phyloP scores from a whole-genome alignment of 2,888 invertebrate genomes.

The Conomelus anceps region DNA sequence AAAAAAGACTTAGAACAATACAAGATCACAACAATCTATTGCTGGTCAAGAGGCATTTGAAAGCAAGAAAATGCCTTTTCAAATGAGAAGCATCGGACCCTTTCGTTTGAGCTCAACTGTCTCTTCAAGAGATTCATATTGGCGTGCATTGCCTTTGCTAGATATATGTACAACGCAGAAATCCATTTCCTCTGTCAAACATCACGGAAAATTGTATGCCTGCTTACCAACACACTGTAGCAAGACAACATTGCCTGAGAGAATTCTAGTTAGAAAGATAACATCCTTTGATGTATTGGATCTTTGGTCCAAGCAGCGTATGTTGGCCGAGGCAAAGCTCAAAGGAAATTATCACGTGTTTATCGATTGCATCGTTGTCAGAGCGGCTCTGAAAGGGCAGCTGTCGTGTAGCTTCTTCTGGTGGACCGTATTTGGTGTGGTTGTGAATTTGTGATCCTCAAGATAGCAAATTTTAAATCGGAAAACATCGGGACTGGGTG shows the following conservation, averaged over 20 bases:
- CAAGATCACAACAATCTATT: too few relatives aligned
- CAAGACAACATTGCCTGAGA: not conserved
- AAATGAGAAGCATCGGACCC: too few relatives aligned
- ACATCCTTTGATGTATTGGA: not conserved
- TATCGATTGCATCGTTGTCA: not conserved
- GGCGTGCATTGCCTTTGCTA: not conserved
- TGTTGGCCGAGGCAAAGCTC: not conserved
- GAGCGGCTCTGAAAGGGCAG: not conserved
- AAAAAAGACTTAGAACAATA: too few relatives aligned
- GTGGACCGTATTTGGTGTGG: not conserved
- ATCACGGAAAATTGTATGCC: not conserved
- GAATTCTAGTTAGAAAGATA: not conserved
- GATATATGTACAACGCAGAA: too few relatives aligned
- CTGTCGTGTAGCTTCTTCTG: not conserved
- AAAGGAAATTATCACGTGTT: not conserved
- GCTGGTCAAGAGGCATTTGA: not conserved
- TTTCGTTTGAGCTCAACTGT: not conserved
- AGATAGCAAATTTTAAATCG: not conserved
- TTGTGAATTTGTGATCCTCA: not conserved
- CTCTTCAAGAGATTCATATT: not conserved
- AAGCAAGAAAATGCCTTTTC: not conserved
- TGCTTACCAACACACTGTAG: not conserved
- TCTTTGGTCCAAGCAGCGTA: not conserved
- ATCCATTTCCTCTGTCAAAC: not conserved
- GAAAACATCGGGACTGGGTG: too few relatives aligned